Evolutionary conservation across 2,888 invertebrate genomes (phyloP).

Genomic region (Drosophila tanythrix): DNA sequence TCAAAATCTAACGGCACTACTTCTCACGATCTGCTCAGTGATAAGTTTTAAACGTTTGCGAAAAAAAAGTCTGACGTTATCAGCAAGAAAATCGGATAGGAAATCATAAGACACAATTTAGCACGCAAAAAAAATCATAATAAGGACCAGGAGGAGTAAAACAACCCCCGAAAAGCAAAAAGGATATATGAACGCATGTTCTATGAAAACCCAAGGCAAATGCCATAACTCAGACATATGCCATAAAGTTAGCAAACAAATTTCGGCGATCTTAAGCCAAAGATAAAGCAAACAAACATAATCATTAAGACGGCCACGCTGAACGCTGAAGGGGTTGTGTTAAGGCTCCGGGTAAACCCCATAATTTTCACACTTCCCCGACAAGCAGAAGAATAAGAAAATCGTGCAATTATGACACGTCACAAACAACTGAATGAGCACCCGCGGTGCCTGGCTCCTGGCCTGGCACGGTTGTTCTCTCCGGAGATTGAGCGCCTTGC

Average conservation of each 20-base stretch:
- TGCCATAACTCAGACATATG: conserved; percentile 73
- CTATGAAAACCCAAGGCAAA: conserved; percentile 50
- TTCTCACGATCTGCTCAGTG: conserved; percentile 70
- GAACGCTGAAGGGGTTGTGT: conserved; percentile 58
- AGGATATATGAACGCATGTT: conserved; percentile 1
- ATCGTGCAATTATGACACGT: conserved; percentile 79
- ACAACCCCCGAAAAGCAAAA: conserved; percentile 58
- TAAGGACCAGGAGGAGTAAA: conserved; percentile 28
- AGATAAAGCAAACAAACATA: conserved; percentile 73
- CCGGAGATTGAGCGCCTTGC: conserved; percentile 58
- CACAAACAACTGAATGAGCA: conserved; percentile 50
- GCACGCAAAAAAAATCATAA: conserved; percentile 49
- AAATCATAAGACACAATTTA: conserved; percentile 69
- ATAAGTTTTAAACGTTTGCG: conserved; percentile 67
- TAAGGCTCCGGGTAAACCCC: conserved; percentile 52
- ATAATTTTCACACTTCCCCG: conserved; percentile 77
- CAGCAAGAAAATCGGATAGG: conserved; percentile 47
- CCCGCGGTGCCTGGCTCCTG: conserved; percentile 53
- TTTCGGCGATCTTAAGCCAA: conserved; percentile 59
- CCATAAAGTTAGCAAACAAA: conserved; percentile 69
- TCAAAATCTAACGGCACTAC: conserved; percentile 36
- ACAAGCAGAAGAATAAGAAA: conserved; percentile 15
- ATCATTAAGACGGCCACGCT: conserved; percentile 52
- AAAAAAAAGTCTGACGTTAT: conserved; percentile 58
- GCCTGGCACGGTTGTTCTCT: conserved; percentile 12